A percentile compares a stretch with the other conserved stretches of the same genome.
Evolutionary conservation across 2,797 vertebrate genomes (phyloP).

Genomic region (Paedocypris micromegethes): DNA sequence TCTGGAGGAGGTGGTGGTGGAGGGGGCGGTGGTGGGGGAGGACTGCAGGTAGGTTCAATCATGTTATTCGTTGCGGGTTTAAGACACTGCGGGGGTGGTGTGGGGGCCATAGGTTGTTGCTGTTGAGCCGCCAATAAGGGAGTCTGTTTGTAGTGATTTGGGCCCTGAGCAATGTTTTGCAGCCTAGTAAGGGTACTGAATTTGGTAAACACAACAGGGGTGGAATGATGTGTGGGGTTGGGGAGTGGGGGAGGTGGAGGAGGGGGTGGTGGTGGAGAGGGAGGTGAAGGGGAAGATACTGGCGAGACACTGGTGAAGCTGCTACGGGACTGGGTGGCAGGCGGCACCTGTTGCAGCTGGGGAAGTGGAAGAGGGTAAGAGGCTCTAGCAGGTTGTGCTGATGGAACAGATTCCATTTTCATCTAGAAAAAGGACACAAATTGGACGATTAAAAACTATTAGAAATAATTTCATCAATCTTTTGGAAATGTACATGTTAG

Average conservation of each 20-base stretch:
- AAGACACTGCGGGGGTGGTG: slow-evolving; percentile 47
- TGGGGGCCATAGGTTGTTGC: slow-evolving; percentile 36
- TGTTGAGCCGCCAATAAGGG: slow-evolving; percentile 30
- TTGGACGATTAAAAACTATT: neutral
- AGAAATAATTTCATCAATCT: no score
- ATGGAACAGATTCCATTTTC: slow-evolving; percentile 68
- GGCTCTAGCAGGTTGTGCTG: slow-evolving; percentile 66
- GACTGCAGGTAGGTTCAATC: slow-evolving; percentile 51
- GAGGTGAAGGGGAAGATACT: slow-evolving; percentile 59
- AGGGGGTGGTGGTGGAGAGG: slow-evolving; percentile 54
- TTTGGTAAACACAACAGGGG: slow-evolving; percentile 74
- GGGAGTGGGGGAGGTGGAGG: slow-evolving; percentile 53
- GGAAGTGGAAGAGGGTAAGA: slow-evolving; percentile 70
- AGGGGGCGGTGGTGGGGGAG: slow-evolving; percentile 68
- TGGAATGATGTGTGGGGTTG: slow-evolving; percentile 57
- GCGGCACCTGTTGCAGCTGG: slow-evolving; percentile 53
- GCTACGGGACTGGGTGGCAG: slow-evolving; percentile 69
- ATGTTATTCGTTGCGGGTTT: slow-evolving; percentile 71
- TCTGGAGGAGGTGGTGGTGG: slow-evolving; percentile 69
- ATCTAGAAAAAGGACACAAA: slow-evolving; percentile 56
- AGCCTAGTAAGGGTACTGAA: slow-evolving; percentile 87
- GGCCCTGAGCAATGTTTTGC: slow-evolving; percentile 70
- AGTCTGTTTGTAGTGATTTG: slow-evolving; percentile 58
- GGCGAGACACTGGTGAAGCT: slow-evolving; percentile 68
- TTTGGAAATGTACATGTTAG: no score